A percentile compares a stretch with the other conserved stretches of the same genome.
Evolutionary conservation across 23 tunicate species (phyloP).

Genomic region (Corella eumyota): DNA sequence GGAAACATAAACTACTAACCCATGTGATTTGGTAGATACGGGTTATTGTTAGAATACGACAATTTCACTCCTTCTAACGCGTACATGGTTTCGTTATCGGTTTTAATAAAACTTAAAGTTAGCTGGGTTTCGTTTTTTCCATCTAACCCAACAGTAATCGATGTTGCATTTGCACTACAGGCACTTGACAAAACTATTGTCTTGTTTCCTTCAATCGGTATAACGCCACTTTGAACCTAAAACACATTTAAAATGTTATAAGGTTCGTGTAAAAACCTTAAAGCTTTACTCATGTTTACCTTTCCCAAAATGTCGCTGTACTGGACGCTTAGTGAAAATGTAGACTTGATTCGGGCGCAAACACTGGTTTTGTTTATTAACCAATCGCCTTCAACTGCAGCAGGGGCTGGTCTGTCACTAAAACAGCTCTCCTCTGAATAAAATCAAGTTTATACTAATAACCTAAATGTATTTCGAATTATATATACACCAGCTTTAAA

Average conservation of each 20-base stretch:
- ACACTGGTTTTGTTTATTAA: conserved; percentile 17
- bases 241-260: not conserved
- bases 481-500: no score
- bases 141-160: conserved; percentile 17
- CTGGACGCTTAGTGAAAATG: conserved; percentile 3
- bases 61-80: conserved; percentile 25
- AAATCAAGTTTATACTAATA: not conserved
- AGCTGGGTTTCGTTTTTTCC: conserved; percentile 12
- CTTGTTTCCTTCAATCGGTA: conserved; percentile 24
- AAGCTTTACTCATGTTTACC: conserved; percentile 4
- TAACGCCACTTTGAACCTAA: not conserved
- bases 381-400: conserved; percentile 20
- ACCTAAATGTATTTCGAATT: no score
- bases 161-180: not conserved
- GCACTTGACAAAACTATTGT: not conserved
- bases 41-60: conserved; percentile 17
- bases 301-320: conserved; percentile 17
- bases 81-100: conserved; percentile 1
- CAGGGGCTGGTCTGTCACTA: conserved; percentile 11
- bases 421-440: conserved; percentile 15
- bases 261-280: no score
- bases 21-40: conserved; percentile 65
- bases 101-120: conserved; percentile 19
- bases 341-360: conserved; percentile 37
- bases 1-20: conserved; percentile 23